A percentile compares a stretch with the other conserved stretches of the same genome.
These are phyloP conservation scores for Papio anubis DNA, from an alignment of 2,113 vertebrate genomes.

Conservation along the genomic window DNA sequence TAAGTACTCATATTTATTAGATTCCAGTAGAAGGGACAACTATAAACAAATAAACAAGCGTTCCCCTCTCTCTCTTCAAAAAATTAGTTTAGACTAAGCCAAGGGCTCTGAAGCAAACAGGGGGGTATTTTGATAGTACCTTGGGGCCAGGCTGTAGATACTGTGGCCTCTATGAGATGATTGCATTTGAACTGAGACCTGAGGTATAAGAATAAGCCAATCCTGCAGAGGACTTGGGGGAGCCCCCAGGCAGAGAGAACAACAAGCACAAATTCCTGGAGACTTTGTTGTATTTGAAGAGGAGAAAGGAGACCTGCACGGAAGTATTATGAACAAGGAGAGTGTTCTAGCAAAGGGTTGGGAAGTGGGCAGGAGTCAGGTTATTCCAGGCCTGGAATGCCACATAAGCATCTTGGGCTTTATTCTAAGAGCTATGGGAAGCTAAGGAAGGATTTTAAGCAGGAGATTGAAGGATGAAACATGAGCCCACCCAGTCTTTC, in stretches of 20 bases:
- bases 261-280: neutral
- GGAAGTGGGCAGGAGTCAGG: neutral
- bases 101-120: neutral
- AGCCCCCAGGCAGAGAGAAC: neutral
- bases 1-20: neutral
- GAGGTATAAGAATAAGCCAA: neutral
- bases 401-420: neutral
- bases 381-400: neutral
- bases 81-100: neutral
- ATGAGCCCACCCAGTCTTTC: neutral
- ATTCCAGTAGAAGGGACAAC: neutral
- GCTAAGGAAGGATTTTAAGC: neutral
- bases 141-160: neutral
- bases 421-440: neutral
- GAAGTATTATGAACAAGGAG: neutral
- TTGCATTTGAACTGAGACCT: neutral
- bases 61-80: too few relatives aligned
- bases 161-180: neutral
- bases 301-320: neutral
- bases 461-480: neutral
- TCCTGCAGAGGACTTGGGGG: neutral
- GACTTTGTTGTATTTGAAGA: neutral
- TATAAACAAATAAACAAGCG: neutral
- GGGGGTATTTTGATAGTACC: too few relatives aligned
- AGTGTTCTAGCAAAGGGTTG: neutral